These are phyloP conservation scores for Dendrocincla fuliginosa DNA, from an alignment of 2,797 vertebrate species.

Conservation along the genomic window DNA sequence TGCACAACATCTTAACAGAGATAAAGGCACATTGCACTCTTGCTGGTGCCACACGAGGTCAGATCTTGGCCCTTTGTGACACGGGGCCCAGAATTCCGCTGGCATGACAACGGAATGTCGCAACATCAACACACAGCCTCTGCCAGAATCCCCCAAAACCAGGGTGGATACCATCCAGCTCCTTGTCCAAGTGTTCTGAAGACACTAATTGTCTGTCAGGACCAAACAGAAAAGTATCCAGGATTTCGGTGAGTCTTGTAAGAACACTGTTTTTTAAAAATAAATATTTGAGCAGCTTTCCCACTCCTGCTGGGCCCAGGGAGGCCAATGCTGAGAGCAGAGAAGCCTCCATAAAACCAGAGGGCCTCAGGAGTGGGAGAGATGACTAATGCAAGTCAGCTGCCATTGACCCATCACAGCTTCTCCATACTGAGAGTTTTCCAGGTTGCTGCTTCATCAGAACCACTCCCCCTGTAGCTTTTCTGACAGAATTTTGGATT, in stretches of 20 bases:
- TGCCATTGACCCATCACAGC: background rate
- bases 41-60: fast-evolving
- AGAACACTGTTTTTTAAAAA: background rate
- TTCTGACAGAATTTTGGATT: background rate
- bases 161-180: background rate
- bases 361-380: background rate
- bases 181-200: background rate
- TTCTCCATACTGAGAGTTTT: background rate
- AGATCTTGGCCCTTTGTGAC: background rate
- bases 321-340: background rate
- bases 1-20: background rate
- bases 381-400: background rate
- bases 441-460: background rate
- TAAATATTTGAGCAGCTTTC: background rate
- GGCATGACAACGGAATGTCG: fast-evolving
- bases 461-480: background rate
- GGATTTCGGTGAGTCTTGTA: background rate
- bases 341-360: background rate
- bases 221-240: background rate
- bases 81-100: background rate
- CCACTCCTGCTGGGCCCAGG: background rate
- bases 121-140: background rate
- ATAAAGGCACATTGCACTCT: fast-evolving
- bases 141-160: background rate
- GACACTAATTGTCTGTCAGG: background rate